phyloP scores from a whole-genome alignment of 2,797 vertebrate genomes.

The Pangasius djambal region DNA sequence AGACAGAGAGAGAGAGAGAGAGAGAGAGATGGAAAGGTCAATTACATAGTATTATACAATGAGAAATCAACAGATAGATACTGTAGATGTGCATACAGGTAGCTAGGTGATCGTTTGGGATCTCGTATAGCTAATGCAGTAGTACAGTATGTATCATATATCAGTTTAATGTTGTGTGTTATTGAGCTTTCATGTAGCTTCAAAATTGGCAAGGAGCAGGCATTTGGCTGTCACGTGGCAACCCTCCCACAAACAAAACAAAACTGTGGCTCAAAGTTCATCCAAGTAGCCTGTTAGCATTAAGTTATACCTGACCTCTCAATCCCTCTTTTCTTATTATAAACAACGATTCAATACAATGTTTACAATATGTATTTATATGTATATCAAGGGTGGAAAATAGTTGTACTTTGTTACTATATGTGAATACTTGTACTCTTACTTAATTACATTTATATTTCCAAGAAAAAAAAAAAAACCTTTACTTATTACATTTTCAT shows the following conservation, averaged over 20 bases:
- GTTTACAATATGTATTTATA: background rate
- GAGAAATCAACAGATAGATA: background rate
- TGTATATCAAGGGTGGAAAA: background rate
- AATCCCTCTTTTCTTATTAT: constrained; percentile 2
- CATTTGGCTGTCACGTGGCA: constrained; percentile 32
- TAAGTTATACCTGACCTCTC: constrained; percentile 43
- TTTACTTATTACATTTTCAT: background rate
- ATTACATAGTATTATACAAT: background rate
- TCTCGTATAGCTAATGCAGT: background rate
- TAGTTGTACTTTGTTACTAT: background rate
- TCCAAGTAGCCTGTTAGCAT: constrained; percentile 46
- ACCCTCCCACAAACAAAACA: constrained; percentile 62
- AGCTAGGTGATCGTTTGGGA: background rate
- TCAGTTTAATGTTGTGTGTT: background rate
- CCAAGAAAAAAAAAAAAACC: background rate
- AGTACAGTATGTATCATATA: background rate
- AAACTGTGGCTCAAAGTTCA: constrained; percentile 64
- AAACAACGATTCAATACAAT: background rate
- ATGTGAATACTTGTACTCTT: background rate
- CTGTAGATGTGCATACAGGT: background rate
- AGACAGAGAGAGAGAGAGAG: background rate
- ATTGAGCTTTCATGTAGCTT: constrained; percentile 1
- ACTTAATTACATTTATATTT: background rate
- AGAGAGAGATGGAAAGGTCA: background rate
- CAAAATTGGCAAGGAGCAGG: background rate